Conservation (phyloP, 2,888 invertebrate species). For the Bhutanitis thaidina region DNA sequence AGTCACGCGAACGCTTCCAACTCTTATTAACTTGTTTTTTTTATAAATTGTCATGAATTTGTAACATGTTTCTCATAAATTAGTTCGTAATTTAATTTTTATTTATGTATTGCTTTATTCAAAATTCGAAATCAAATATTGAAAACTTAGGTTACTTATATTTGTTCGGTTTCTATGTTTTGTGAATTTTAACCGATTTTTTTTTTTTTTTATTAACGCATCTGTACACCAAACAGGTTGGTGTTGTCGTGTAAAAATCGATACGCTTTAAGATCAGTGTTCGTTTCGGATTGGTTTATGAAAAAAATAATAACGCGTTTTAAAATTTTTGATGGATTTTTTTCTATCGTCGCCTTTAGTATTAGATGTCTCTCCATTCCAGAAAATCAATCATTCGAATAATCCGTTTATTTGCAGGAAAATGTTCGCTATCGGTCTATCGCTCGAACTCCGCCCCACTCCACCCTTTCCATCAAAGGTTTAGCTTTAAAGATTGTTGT, state of each 20-base stretch:
- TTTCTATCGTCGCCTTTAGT: constrained; percentile 39
- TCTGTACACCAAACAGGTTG: background rate
- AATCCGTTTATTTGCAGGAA: constrained; percentile 22
- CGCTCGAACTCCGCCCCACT: constrained; percentile 31
- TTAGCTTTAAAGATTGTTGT: constrained; percentile 79
- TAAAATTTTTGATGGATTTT: constrained; percentile 27
- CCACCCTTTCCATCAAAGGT: constrained; percentile 59
- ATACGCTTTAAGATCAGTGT: background rate
- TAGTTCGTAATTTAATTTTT: constrained; percentile 62
- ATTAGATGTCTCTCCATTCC: constrained; percentile 59
- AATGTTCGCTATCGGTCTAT: constrained; percentile 55
- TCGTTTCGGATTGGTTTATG: constrained; percentile 14
- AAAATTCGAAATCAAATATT: constrained; percentile 16
- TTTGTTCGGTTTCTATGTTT: constrained; percentile 13
- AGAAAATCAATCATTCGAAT: constrained; percentile 30
- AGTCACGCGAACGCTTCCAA: constrained; percentile 70
- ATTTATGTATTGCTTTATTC: constrained; percentile 53
- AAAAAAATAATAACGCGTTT: constrained; percentile 14
- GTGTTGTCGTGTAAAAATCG: background rate
- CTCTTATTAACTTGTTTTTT: constrained; percentile 40
- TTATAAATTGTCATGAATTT: constrained; percentile 63
- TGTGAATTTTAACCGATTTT: constrained; percentile 6
- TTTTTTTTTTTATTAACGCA: constrained; percentile 1
- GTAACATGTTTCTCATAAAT: constrained; percentile 59
- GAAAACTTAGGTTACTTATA: background rate